These are phyloP conservation scores for Schizopygopsis pylzovi DNA, from an alignment of 2,797 vertebrate species.

Conservation along the genomic window DNA sequence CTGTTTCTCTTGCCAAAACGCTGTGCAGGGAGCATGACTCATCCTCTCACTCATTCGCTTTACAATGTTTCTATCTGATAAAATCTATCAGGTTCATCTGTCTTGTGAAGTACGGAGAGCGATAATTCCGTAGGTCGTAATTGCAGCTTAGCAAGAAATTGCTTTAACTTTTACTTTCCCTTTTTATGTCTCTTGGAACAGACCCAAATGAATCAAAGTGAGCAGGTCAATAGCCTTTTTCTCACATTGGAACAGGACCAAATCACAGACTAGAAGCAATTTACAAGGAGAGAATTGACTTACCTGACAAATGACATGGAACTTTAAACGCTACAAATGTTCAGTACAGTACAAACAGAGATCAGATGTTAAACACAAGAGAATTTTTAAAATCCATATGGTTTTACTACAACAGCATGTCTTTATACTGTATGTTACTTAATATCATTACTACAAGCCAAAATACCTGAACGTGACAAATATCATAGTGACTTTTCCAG, in stretches of 20 bases:
- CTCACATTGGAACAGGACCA: conserved; percentile 19
- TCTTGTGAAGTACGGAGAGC: background rate
- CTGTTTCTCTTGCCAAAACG: conserved; percentile 40
- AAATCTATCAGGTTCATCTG: conserved; percentile 9
- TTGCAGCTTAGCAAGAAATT: conserved; percentile 22
- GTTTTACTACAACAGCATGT: background rate
- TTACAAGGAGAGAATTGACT: conserved; percentile 18
- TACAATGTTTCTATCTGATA: conserved; percentile 22
- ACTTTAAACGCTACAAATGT: background rate
- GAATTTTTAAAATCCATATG: background rate
- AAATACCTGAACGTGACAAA: background rate
- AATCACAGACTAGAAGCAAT: conserved; percentile 20
- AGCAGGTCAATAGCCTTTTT: conserved; percentile 21
- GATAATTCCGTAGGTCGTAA: conserved; percentile 30
- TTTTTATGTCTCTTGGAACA: conserved; percentile 36
- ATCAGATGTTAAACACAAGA: background rate
- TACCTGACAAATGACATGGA: conserved; percentile 6
- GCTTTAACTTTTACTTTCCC: conserved; percentile 8
- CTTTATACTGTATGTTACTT: background rate
- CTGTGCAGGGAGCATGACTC: conserved; percentile 34
- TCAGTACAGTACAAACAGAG: conserved; percentile 6
- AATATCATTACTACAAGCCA: background rate
- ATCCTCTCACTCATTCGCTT: conserved; percentile 17
- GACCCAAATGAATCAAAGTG: conserved; percentile 23
- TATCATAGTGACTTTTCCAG: too few relatives aligned